Conservation (phyloP, 2,113 vertebrate genomes). For the Ptilorrhoa leucosticta region DNA sequence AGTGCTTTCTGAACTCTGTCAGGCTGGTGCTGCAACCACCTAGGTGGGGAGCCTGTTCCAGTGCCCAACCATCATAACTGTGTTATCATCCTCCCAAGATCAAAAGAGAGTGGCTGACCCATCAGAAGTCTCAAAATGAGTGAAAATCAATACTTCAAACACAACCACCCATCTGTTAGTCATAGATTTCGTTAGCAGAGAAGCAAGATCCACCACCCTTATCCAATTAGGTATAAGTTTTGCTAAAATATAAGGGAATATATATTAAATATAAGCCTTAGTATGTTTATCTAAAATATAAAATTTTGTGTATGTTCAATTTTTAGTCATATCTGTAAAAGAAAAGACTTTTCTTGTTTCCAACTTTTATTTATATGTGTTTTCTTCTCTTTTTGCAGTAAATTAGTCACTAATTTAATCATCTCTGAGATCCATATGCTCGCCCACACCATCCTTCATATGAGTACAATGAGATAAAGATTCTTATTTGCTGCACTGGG, state of each 20-base stretch:
- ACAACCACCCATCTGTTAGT: not conserved
- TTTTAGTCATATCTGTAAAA: not conserved
- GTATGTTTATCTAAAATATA: not conserved
- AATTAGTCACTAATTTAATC: constrained; percentile 49
- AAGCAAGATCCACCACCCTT: not conserved
- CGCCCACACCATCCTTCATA: not conserved
- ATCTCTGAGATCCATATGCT: constrained; percentile 30
- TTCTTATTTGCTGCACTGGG: constrained; percentile 2
- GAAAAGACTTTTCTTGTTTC: not conserved
- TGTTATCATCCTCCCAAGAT: not conserved
- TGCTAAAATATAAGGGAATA: not conserved
- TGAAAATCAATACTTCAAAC: not conserved
- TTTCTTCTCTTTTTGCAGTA: constrained; percentile 15
- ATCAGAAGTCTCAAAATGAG: not conserved
- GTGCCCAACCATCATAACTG: not conserved
- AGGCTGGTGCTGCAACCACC: not conserved
- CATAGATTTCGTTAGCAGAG: not conserved
- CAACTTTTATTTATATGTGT: not conserved
- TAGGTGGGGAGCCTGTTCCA: not conserved
- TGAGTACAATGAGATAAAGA: constrained; percentile 24
- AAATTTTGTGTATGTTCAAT: not conserved
- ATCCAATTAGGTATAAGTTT: not conserved
- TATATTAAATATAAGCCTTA: not conserved
- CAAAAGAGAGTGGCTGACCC: not conserved
- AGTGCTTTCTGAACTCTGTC: not conserved